Evolutionary conservation across 2,797 vertebrate species (phyloP), one percentile per base, ranked within the genome.

Genomic region (Sebastes minor): DNA sequence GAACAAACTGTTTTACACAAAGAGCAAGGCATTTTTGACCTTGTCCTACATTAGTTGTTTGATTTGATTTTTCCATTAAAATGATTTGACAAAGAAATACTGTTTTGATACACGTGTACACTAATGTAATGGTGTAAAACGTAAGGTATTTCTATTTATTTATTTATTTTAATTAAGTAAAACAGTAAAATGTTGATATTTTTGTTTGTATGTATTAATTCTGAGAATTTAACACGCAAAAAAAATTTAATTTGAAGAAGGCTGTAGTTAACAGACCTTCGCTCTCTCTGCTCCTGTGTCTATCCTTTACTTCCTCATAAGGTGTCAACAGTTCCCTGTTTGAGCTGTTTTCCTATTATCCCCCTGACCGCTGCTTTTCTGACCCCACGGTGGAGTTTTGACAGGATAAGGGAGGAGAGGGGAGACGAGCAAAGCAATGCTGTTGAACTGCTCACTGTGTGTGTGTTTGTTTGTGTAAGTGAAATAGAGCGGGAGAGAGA

Each of bases 291-390:
- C 35, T 18, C 14, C 18, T 23, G 27, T 80, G 69, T 73, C 61
- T 35, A 32, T 74, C 57, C 46, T 67, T 82, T 71, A 78, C 33
- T 71, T 83, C 75, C 88, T 86, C 65, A 81, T 88, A 88, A 87
- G 83, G 82, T 93, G 92, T 92, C 88, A 91, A 89, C 86, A 90
- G 91, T 92, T 91, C 81, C 83, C 76, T 87, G 90, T 93, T 92
- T 88, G 81, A 91, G 73, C 78, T 85, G 86, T 88, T 93, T 90
- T 90, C 78, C 77, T 90, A 90, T 93, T 89, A 92, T 92, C 88
- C 81, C 77, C 76, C 82, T 81, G 85, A 92, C 88, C 80, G 80
- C 83, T 68, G 87, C 91, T 92, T 94, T 89, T 81, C 86, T 95
- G 91, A 94, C 90, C 91, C 87, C 86, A 76, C 63, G 27, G 81